Base-by-base conservation (phyloP, 35 echinoderm and acorn worm genomes). In the Patiria miniata region DNA sequence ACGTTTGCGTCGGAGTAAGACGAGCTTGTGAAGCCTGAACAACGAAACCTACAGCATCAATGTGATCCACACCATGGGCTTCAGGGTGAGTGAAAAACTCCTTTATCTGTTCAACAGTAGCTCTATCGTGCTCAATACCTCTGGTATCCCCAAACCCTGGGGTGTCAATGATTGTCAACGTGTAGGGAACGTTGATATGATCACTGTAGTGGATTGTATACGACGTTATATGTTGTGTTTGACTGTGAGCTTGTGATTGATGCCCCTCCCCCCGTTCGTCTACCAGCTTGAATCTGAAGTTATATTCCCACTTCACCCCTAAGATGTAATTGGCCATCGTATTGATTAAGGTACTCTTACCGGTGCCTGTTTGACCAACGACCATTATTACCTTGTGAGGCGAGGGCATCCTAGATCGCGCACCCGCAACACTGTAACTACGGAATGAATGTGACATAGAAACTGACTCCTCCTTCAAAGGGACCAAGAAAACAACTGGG, bases 11-110 rank as follows among this genome's bases (percentile, higher is more conserved):
- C 1, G 18, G 79, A 40, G 90, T 92, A 9, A 91, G 73, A 4
- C 89, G 82, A 40, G 89, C 18, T 19, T 54, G 37, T 23, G 89
- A 85, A 26, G 89, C 65, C 79, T 91, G 89, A 18, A 83, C 83
- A 9, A 91, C 89, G 47, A 91, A 86, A 0, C 83, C 89, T 26
- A 91, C 85, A 15, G 89, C 89, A 59, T 91, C 89, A 36, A 91
- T 85, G 29, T 91, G 89, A 39, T 91, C 89, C 40, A 91, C 53
- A 37, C 29, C 10, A 51, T 78, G 53, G 18, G 54, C 8, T 29
- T 65, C 54, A 7, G 52, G 18, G 56, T 34, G 33, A 65, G 83
- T 30, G 55, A 85, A 85, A 61, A 85, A 85, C 10, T 65, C 55
- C 1, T 36, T n/a, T 7, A 85, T 85, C 36, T 85, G 83, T 7